phyloP scores from a whole-genome alignment of 2,797 vertebrate genomes.

The Cirrhinus mrigala region DNA sequence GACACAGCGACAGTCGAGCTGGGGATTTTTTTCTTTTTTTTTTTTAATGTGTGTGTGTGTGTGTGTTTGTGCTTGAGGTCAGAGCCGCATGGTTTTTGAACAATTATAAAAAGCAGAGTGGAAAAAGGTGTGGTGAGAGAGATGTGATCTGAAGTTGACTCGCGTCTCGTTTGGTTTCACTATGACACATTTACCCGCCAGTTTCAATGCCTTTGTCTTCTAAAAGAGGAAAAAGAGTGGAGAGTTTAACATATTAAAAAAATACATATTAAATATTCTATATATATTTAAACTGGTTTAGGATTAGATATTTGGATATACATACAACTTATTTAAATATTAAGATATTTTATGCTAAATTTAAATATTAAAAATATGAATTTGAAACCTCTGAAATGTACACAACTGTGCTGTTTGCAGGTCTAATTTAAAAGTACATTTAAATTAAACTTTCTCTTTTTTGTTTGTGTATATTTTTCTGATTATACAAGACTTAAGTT shows the following conservation, averaged over 20 bases:
- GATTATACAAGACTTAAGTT: too few relatives aligned
- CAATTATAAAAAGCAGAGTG: conserved; percentile 52
- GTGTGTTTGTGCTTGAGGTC: conserved; percentile 39
- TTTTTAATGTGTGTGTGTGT: conserved; percentile 6
- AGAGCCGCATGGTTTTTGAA: conserved; percentile 43
- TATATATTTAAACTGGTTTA: not conserved
- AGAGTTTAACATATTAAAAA: not conserved
- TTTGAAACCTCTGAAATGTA: not conserved
- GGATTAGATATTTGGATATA: too few relatives aligned
- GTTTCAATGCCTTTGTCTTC: not conserved
- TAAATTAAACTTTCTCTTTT: not conserved
- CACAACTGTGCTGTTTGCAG: not conserved
- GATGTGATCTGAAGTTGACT: conserved; percentile 53
- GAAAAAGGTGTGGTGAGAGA: conserved; percentile 62
- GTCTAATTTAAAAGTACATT: not conserved
- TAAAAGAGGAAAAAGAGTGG: not conserved
- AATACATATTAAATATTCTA: not conserved
- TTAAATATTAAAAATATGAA: not conserved
- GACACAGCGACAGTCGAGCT: conserved; percentile 1
- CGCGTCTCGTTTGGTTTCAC: conserved; percentile 52
- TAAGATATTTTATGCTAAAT: not conserved
- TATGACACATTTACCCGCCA: conserved; percentile 53
- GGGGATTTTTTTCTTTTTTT: conserved; percentile 3
- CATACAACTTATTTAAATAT: not conserved
- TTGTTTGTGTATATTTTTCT: not conserved